A percentile compares a stretch with the other conserved stretches of the same genome.
Conservation (phyloP, 2,797 vertebrate species). For the Falco naumanni region DNA sequence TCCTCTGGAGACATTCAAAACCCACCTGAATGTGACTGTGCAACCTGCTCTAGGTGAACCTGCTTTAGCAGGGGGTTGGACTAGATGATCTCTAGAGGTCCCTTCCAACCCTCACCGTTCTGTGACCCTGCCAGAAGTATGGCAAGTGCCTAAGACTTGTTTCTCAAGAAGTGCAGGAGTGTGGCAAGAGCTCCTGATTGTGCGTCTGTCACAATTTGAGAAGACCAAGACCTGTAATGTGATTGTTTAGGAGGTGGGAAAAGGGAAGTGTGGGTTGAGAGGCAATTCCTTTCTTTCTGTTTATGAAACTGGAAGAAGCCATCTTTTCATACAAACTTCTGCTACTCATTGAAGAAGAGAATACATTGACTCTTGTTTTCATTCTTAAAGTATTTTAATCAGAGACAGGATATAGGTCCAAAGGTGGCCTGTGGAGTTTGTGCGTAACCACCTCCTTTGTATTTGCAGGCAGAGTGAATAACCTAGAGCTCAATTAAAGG, state of each 20-base stretch:
- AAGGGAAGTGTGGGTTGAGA: not conserved
- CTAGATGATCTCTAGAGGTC: no score
- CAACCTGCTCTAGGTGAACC: no score
- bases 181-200: not conserved
- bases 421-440: not conserved
- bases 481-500: not conserved
- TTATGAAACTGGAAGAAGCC: not conserved
- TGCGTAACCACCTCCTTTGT: not conserved
- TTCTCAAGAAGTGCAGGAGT: not conserved
- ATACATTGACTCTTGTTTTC: not conserved
- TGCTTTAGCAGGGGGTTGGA: no score
- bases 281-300: not conserved
- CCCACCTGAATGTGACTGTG: no score
- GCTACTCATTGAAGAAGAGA: not conserved
- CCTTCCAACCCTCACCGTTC: no score
- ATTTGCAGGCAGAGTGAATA: not conserved
- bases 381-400: not conserved
- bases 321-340: not conserved
- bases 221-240: not conserved
- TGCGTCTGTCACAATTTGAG: not conserved
- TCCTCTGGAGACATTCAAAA: no score
- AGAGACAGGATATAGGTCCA: not conserved
- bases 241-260: not conserved
- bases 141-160: not conserved
- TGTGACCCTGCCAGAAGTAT: not conserved